A percentile compares a stretch with the other conserved stretches of the same genome.
Evolutionary conservation across 2,888 invertebrate genomes (phyloP).

Genomic region (Ferrisia virgata): DNA sequence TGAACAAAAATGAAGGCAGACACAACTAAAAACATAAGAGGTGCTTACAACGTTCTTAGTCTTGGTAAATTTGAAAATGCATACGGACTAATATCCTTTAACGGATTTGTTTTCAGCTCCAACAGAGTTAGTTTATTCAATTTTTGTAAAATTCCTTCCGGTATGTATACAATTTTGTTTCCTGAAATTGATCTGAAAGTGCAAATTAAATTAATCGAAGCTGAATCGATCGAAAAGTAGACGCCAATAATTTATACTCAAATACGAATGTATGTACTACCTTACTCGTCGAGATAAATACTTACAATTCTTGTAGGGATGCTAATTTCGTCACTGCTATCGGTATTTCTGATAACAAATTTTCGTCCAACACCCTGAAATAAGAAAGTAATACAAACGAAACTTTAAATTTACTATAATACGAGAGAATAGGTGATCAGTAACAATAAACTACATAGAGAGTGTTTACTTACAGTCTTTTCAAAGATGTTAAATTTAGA

Average conservation of each 20-base stretch:
- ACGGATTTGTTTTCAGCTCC: constrained; percentile 80
- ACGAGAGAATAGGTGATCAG: too few relatives aligned
- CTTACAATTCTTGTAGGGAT: constrained; percentile 83
- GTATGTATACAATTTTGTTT: constrained; percentile 75
- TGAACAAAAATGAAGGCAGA: constrained; percentile 44
- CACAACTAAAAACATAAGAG: too few relatives aligned
- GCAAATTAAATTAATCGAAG: too few relatives aligned
- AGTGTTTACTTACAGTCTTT: constrained; percentile 77
- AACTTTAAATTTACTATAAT: not conserved
- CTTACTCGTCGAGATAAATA: too few relatives aligned
- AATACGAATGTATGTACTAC: too few relatives aligned
- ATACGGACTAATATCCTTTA: constrained; percentile 65
- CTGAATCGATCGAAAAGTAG: too few relatives aligned
- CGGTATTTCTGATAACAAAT: constrained; percentile 71
- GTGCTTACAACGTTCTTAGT: constrained; percentile 75
- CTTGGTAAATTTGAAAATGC: constrained; percentile 74
- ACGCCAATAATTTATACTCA: too few relatives aligned
- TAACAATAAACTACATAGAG: not conserved
- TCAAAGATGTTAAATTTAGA: constrained; percentile 70
- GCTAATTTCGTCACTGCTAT: constrained; percentile 70
- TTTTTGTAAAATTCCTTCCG: constrained; percentile 66
- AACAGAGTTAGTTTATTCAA: constrained; percentile 69
- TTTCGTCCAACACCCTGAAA: constrained; percentile 74
- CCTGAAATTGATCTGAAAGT: constrained; percentile 70
- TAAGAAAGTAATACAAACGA: constrained; percentile 30